phyloP scores from a whole-genome alignment of 2,888 invertebrate genomes.

The Eristalis intricaria region DNA sequence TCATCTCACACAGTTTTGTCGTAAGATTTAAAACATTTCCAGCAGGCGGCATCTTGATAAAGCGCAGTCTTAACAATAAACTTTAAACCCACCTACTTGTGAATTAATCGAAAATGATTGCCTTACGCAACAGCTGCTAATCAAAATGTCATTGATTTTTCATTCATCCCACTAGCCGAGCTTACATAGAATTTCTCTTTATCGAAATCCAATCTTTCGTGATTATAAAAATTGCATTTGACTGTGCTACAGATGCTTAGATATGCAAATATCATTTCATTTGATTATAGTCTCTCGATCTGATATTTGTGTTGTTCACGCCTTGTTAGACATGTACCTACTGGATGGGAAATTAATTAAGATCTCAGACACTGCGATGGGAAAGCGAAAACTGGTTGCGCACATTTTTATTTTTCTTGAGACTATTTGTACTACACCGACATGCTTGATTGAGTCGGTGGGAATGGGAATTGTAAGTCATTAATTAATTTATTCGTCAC shows the following conservation, averaged over 20 bases:
- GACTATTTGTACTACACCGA: neutral
- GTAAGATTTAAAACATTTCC: neutral
- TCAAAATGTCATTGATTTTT: conserved; percentile 8
- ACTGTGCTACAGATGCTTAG: neutral
- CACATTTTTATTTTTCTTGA: neutral
- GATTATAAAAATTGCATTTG: conserved; percentile 26
- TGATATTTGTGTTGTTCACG: conserved; percentile 6
- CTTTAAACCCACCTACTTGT: conserved; percentile 3
- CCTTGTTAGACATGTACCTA: neutral
- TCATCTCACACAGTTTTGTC: neutral
- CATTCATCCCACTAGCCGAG: neutral
- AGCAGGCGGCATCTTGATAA: neutral
- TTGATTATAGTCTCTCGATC: conserved; percentile 12
- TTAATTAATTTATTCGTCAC: conserved; percentile 36
- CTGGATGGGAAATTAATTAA: neutral
- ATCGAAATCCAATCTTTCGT: neutral
- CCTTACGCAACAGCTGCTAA: conserved; percentile 10
- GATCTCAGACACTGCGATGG: neutral
- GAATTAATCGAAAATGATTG: conserved; percentile 23
- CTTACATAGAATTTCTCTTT: conserved; percentile 9
- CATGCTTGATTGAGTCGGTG: conserved; percentile 20
- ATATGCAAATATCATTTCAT: conserved; percentile 20
- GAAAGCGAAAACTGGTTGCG: conserved; percentile 16
- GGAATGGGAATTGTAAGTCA: conserved; percentile 14
- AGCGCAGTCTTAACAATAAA: conserved; percentile 16